phyloP scores from a whole-genome alignment of 2,113 vertebrate species.

The Phoxinus phoxinus region DNA sequence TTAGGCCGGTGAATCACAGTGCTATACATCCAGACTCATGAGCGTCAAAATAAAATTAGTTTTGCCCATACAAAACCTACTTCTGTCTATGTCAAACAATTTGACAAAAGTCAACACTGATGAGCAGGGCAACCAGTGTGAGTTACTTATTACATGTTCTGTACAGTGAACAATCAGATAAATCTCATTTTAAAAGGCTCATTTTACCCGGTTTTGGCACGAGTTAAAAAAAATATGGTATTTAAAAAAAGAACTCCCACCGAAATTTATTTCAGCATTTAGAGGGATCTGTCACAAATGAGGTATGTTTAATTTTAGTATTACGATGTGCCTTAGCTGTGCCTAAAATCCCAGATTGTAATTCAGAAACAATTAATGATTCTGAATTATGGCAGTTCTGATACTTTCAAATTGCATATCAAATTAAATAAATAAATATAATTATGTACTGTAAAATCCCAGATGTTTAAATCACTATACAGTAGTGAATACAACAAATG shows the following conservation, averaged over 20 bases:
- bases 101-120: background rate
- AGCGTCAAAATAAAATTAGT: background rate
- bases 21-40: background rate
- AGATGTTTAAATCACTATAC: background rate
- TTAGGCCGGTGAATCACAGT: constrained; percentile 5
- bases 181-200: background rate
- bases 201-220: constrained; percentile 1
- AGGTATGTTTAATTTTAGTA: constrained; percentile 13
- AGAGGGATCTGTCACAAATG: background rate
- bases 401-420: background rate
- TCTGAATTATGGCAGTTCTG: constrained; percentile 23
- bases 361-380: constrained; percentile 1
- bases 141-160: background rate
- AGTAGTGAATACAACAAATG: background rate
- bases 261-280: background rate
- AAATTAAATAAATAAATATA: background rate
- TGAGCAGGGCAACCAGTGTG: background rate
- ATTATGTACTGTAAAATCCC: background rate
- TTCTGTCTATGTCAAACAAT: background rate
- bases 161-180: background rate
- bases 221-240: background rate
- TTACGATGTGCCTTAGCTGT: background rate
- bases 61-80: background rate
- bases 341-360: background rate
- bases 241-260: background rate